phyloP scores from a whole-genome alignment of 2,113 vertebrate species.

The Macroglossus sobrinus region DNA sequence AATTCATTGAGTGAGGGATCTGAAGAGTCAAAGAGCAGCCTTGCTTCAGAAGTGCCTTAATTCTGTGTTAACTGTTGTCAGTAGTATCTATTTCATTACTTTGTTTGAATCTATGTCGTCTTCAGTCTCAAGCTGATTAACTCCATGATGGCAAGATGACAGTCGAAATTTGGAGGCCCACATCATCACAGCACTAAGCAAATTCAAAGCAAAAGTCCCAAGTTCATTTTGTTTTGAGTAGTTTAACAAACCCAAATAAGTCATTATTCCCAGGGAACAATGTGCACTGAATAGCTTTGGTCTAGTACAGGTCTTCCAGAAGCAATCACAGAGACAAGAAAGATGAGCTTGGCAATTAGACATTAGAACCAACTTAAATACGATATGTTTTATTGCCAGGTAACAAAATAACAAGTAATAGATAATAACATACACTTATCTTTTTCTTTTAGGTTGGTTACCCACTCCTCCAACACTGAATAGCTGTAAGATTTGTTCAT shows the following conservation, averaged over 20 bases:
- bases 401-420: neutral
- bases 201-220: neutral
- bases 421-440: neutral
- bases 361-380: neutral
- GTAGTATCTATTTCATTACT: neutral
- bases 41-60: neutral
- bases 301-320: neutral
- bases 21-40: neutral
- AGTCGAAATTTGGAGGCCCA: neutral
- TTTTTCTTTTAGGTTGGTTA: neutral
- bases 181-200: neutral
- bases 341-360: neutral
- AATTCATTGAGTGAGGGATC: neutral
- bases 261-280: neutral
- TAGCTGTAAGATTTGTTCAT: neutral
- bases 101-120: neutral
- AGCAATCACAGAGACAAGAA: neutral
- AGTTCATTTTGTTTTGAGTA: neutral
- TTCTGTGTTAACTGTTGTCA: neutral
- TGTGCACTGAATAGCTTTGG: neutral
- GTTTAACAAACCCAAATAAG: neutral
- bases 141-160: neutral
- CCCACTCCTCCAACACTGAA: neutral
- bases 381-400: neutral
- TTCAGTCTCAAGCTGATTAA: neutral